Base-by-base conservation (phyloP, 2,888 invertebrate species). In the Drosophila kokeensis region DNA sequence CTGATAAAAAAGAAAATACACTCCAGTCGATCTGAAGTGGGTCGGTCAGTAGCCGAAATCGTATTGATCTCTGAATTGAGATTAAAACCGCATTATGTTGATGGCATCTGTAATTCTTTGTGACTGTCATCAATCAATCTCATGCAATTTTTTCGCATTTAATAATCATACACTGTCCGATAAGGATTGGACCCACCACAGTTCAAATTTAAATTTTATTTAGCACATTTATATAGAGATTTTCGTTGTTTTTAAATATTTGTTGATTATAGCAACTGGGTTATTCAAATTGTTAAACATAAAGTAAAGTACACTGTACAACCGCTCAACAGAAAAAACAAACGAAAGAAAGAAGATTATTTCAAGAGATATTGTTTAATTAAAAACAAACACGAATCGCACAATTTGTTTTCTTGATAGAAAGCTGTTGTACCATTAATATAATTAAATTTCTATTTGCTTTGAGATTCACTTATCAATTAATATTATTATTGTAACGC, bases 21-120 rank as follows among this genome's bases (percentile, higher is more conserved):
- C 40, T 59, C 54, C 13, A 50, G 55, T 42, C 58, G 24, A 69
- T 69, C 61, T 80, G 52, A 59, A 80, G 80, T 75, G 72, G 10
- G 11, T 13, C 27, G 10, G 11, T 13, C 27, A 24, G 32, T 10
- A 30, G 21, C 55, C 42, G 36, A 73, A 75, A 24, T 24, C 7
- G 8, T 4, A 45, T 8, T 7, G 79, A 77, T 77, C 45, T 38
- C 7, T 27, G 2, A 6, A 18, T 21, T 21, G 13, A 29, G 62
- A 79, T 75, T 68, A 30, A 38, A 29, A 11, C 24, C 49, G 6
- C 27, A 4, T 42, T 49, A 30, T 13, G 13, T 40, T 29, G n/a
- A 34, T 15, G 58, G 38, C n/a, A 55, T 54, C 32, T 49, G 27
- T 29, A 50, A 53, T 78, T 78, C 73, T 45, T 59, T 45, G 38